Percentiles rank a stretch among this genome's conserved stretches.
These are phyloP conservation scores for Dipodomys merriami DNA, from an alignment of 2,113 vertebrate species.

Conservation along the genomic window DNA sequence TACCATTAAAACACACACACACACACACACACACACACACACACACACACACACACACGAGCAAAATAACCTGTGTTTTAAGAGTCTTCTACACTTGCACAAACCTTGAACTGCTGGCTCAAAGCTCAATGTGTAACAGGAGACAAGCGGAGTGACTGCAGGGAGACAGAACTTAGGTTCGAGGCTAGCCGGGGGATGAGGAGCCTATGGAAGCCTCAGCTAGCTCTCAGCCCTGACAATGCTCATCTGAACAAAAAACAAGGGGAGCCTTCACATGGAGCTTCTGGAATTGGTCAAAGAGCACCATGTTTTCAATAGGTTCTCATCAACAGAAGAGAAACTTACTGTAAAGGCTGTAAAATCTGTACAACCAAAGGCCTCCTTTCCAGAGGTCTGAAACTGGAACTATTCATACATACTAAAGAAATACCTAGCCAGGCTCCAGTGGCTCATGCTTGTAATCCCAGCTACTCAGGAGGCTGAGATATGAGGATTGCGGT, in stretches of 20 bases:
- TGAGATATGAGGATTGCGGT: not conserved
- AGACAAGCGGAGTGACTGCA: not conserved
- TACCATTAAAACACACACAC: not conserved
- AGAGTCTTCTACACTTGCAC: conserved; percentile 71
- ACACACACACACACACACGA: not conserved
- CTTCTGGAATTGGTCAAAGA: not conserved
- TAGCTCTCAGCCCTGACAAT: not conserved
- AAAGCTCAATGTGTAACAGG: not conserved
- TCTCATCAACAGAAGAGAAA: not conserved
- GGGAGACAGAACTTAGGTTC: no score
- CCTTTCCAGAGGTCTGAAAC: not conserved
- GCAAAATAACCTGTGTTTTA: not conserved
- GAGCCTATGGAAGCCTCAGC: fast-evolving
- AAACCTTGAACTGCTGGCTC: conserved; percentile 20
- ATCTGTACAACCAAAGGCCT: not conserved
- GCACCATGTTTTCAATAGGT: not conserved
- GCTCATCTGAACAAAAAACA: not conserved
- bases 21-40: no score
- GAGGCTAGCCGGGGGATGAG: no score
- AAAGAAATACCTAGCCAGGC: not conserved
- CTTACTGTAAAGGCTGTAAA: not conserved
- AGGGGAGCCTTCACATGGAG: no score
- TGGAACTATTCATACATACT: not conserved
- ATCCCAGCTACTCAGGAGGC: not conserved
- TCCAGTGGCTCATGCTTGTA: not conserved